Evolutionary conservation across 2,888 invertebrate genomes (phyloP).

Genomic region (Cepaea hortensis): DNA sequence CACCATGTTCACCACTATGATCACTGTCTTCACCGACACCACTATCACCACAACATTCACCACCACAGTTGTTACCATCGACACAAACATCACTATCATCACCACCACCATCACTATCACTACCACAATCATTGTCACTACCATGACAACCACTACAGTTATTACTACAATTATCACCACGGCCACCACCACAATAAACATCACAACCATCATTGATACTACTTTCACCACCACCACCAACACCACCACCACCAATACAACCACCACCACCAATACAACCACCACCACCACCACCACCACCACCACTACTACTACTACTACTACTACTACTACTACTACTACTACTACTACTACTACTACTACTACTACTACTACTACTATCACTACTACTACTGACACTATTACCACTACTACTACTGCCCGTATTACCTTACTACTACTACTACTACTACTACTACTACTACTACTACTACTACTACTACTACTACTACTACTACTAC

Average conservation of each 20-base stretch:
- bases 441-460: conserved; percentile 22
- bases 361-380: conserved; percentile 8
- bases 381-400: neutral
- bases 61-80: too few relatives aligned
- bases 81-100: too few relatives aligned
- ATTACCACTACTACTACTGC: neutral
- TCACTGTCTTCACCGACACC: neutral
- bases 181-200: neutral
- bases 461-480: neutral
- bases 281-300: neutral
- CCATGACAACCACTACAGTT: neutral
- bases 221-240: neutral
- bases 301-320: conserved; percentile 24
- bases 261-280: conserved; percentile 6
- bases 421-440: neutral
- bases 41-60: neutral
- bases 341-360: conserved; percentile 13
- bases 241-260: neutral
- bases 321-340: conserved; percentile 17
- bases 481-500: conserved; percentile 27
- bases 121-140: neutral
- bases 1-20: neutral
- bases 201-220: neutral
- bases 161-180: conserved; percentile 6
- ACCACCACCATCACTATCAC: neutral